Evolutionary conservation across 2,113 vertebrate genomes (phyloP), one percentile per base, ranked within the genome.

Genomic region (Micromys minutus): DNA sequence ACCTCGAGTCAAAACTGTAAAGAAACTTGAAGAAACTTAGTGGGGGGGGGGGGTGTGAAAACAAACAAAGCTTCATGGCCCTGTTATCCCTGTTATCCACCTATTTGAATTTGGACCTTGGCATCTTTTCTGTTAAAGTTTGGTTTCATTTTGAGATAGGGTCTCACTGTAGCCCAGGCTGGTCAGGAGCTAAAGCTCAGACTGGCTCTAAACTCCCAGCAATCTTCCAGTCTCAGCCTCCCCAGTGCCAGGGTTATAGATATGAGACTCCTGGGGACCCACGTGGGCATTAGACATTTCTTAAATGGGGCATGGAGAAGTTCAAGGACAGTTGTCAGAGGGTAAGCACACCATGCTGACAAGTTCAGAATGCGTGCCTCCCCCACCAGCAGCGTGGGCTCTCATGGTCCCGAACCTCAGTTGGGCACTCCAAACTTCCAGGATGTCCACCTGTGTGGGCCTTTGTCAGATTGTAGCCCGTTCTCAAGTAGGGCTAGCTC

Each of bases 1-100:
- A 5, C n/a, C 63, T 74, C 89, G 92, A 34, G 65, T 47, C 47
- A 55, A 83, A 79, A 57, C 39, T 42, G 17, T 80, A 92, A 94
- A 42, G 47, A 87, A 76, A 17, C 45, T 19, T 29, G 19, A 31
- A 55, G 19, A 19, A 83, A 83, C 17, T n/a, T 55, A 57, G 34
- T 0, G 59, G n/a, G 15, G 36, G 1, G 3, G 47, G 9, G 47
- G n/a, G 8, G 5, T 55, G 17, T 24, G 55, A n/a, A 61, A n/a
- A 22, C 34, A 50, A 61, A 31, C 29, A 61, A 39, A 7, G 52
- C n/a, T 17, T 10, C 5, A 3, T 36, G 13, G 21, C 19, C 5
- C n/a, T 24, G 36, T 11, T 67, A 31, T 71, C 84, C 13, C 36
- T 24, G 36, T 11, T 67, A 31, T 71, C 84, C 13, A 36, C 59